A percentile compares a stretch with the other conserved stretches of the same genome.
Conservation (phyloP, 2,797 vertebrate genomes). For the Tangara arthus region DNA sequence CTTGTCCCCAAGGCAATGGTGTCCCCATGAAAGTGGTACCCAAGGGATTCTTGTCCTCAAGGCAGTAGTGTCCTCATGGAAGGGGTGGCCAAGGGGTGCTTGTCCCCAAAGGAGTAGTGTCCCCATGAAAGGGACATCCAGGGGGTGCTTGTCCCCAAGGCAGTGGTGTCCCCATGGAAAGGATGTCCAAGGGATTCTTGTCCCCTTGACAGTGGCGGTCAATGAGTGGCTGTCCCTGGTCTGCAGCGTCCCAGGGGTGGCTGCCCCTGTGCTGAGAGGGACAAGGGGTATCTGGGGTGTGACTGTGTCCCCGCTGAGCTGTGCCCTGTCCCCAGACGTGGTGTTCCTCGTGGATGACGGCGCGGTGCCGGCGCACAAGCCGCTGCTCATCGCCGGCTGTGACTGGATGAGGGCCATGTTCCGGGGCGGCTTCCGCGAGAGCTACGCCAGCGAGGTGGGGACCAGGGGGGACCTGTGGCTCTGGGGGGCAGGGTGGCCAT, state of each 20-base stretch:
- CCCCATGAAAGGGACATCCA: too few species aligned
- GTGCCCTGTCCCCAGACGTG: constrained; percentile 78
- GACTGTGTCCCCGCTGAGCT: neutral
- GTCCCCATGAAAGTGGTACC: too few species aligned
- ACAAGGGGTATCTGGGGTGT: neutral
- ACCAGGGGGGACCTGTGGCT: rapidly evolving
- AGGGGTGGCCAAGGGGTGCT: too few species aligned
- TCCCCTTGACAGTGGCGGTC: neutral
- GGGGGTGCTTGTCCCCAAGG: neutral
- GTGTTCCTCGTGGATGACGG: constrained; percentile 87
- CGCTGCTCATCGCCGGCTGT: constrained; percentile 89
- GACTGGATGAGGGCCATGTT: constrained; percentile 96
- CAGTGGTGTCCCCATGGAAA: neutral
- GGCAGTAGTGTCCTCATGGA: too few species aligned
- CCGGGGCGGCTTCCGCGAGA: constrained; percentile 89
- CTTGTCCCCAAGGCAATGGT: too few species aligned
- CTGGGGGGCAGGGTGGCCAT: rapidly evolving
- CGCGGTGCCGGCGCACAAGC: constrained; percentile 86
- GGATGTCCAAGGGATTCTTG: too few species aligned
- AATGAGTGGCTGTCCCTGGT: neutral
- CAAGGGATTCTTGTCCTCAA: too few species aligned
- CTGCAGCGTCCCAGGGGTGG: neutral
- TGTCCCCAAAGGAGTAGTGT: too few species aligned
- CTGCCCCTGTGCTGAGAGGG: neutral
- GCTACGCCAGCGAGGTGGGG: constrained; percentile 84